phyloP scores from a whole-genome alignment of 2,113 vertebrate genomes.

The Meleagris gallopavo region DNA sequence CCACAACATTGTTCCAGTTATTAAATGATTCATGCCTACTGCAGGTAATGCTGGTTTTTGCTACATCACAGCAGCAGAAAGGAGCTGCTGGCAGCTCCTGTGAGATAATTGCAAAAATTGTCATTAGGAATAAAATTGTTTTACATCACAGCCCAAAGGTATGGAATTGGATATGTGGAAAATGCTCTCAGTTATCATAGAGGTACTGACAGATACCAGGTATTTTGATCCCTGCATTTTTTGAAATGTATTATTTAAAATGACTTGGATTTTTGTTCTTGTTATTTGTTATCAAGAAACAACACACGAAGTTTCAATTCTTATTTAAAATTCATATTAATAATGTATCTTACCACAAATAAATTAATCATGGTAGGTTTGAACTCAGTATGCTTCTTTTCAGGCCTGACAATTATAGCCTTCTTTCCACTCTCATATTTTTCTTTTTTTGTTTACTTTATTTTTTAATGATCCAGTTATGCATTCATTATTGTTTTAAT shows the following conservation, averaged over 20 bases:
- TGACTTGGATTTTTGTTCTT: neutral
- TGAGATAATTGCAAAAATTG: constrained; percentile 17
- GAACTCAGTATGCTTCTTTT: constrained; percentile 6
- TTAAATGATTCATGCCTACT: neutral
- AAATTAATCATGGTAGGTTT: constrained; percentile 28
- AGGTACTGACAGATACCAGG: neutral
- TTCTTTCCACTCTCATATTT: neutral
- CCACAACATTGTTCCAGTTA: neutral
- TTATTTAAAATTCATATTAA: constrained; percentile 27
- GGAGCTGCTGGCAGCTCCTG: neutral
- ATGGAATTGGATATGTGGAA: neutral
- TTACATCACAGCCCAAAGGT: neutral
- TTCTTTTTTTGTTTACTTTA: neutral
- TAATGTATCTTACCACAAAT: neutral
- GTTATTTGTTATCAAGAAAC: neutral
- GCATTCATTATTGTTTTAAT: neutral
- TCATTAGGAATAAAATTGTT: neutral
- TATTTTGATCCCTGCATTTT: neutral
- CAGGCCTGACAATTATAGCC: neutral
- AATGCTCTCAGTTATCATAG: neutral
- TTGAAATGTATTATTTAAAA: constrained; percentile 5
- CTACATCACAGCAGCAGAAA: neutral
- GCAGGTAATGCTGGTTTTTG: neutral
- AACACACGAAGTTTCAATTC: neutral
- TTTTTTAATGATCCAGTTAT: neutral